Evolutionary conservation across 2,888 invertebrate species (phyloP).

Genomic region (Didymodactylos carnosus): DNA sequence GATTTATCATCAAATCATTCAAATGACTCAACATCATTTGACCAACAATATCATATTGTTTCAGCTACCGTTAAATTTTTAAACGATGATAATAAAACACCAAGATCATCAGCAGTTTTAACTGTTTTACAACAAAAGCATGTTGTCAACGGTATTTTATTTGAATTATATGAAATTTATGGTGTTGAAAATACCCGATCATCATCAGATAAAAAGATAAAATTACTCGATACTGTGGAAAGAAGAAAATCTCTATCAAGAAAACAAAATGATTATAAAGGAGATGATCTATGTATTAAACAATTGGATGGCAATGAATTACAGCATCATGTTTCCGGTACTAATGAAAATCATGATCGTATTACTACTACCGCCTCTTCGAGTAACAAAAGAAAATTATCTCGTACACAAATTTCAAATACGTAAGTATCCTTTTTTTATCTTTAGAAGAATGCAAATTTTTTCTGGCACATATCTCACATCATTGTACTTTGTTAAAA

Average conservation of each 20-base stretch:
- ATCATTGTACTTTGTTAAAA: no score
- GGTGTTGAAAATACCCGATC: slow-evolving; percentile 64
- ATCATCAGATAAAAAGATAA: no score
- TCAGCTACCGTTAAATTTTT: background rate
- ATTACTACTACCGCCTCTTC: slow-evolving; percentile 16
- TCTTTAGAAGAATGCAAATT: no score
- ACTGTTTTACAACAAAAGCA: slow-evolving; percentile 93
- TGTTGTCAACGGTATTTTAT: slow-evolving; percentile 85
- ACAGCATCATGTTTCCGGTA: slow-evolving; percentile 18
- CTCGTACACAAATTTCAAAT: no score
- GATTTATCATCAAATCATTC: background rate
- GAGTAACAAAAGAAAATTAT: no score
- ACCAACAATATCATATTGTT: background rate
- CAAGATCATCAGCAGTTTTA: background rate
- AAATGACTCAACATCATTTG: background rate
- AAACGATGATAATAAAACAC: background rate
- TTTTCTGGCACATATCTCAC: no score
- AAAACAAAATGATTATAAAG: slow-evolving; percentile 47
- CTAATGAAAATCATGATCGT: slow-evolving; percentile 29
- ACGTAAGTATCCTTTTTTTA: no score
- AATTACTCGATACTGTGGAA: no score
- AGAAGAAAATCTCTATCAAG: slow-evolving; percentile 42
- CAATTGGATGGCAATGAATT: background rate
- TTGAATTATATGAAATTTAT: slow-evolving; percentile 90
- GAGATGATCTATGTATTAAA: background rate